Evolutionary conservation across 1,140 invertebrate genomes (phyloP), one percentile per base, ranked within the genome.

Genomic region (Manduca sexta): DNA sequence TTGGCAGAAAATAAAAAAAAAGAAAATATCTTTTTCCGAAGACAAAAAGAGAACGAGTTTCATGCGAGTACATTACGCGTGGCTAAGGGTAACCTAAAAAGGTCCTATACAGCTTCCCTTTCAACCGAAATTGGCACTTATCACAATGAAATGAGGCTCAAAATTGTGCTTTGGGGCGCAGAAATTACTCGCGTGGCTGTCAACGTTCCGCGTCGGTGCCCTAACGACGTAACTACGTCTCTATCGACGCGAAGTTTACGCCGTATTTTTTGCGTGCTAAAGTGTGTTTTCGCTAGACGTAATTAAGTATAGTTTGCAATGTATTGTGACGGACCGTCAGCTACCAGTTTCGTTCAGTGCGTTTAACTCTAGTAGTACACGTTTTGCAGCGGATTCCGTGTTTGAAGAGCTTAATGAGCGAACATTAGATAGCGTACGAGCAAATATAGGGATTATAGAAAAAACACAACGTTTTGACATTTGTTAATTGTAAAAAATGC

Each of bases 1-100:
- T 46, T 46, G 34, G 35, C 43, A 45, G 16, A 45, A 34, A 34
- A 45, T 34, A 45, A 45, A 39, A 17, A 45, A 43, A 43, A 33
- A 13, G 7, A 30, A 45, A 33, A 45, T 34, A 6, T 45, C n/a
- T 34, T 34, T 34, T 18, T 17, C n/a, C 13, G 18, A 18, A 45
- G 43, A 45, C 30, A 45, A 31, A 35, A 34, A 45, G 15, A 16
- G 16, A 26, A 45, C 43, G 26, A 17, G 26, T 31, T 26, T 15
- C 4, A 18, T 7, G 12, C 7, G 37, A 40, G 45, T 48, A 48
- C 29, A 48, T 48, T 48, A 40, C 45, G 35, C 45, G 35, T 48
- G 45, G 26, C 16, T 11, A 7, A 26, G 21, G 10, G 11, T 37
- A 35, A 12, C 29, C 14, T 38, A n/a, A 11, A 40, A 48, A 40